Evolutionary conservation across 2,113 vertebrate genomes (phyloP).

Genomic region (Andinoacara biseriatus): DNA sequence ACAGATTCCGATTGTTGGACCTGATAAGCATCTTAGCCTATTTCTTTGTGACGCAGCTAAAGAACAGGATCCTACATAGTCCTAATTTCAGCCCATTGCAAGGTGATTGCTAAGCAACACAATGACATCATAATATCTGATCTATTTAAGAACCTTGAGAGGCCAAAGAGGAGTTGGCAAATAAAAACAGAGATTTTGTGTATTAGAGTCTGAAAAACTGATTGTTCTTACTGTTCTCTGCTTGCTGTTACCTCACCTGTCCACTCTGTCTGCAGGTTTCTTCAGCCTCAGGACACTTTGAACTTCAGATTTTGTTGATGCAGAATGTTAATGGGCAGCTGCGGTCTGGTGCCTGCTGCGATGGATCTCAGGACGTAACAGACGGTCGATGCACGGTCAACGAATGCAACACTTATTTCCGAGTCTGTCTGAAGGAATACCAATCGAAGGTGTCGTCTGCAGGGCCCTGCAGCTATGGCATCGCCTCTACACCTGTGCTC

Average conservation of each 20-base stretch:
- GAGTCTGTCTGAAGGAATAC: constrained; percentile 95
- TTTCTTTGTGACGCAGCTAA: no score
- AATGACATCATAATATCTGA: no score
- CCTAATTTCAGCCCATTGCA: no score
- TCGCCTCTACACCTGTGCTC: constrained; percentile 88
- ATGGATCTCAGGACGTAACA: constrained; percentile 62
- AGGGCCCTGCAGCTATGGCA: constrained; percentile 91
- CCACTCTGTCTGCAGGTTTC: constrained; percentile 80
- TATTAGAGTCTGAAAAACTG: no score
- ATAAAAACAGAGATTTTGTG: no score
- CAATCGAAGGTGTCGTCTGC: constrained; percentile 87
- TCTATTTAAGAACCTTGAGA: no score
- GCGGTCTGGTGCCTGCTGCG: constrained; percentile 90
- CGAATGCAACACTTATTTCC: constrained; percentile 92
- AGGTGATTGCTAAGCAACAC: no score
- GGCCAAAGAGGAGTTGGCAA: no score
- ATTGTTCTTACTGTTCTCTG: background rate
- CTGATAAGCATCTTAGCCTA: no score
- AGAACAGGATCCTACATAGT: no score
- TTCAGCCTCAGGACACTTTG: constrained; percentile 88
- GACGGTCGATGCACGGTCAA: constrained; percentile 84
- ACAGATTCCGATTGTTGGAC: no score
- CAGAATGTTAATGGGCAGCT: constrained; percentile 89
- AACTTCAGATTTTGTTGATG: constrained; percentile 90
- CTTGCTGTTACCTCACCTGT: background rate